These are phyloP conservation scores for Drosophila sp. DNA, from an alignment of 1,140 invertebrate genomes.

Conservation along the genomic window DNA sequence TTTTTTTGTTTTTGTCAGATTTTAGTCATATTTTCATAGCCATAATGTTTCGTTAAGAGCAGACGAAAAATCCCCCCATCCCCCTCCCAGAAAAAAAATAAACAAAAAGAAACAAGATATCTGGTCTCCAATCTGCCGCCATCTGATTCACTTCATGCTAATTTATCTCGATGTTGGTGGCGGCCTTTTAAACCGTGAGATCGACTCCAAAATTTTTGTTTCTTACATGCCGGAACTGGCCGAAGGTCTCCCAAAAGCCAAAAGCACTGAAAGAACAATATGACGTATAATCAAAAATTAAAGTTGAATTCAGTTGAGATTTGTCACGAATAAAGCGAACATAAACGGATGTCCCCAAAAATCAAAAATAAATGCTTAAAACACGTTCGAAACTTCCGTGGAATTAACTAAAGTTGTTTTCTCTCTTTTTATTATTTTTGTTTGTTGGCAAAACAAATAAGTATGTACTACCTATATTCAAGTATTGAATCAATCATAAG, in stretches of 20 bases:
- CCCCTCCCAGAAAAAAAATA: conserved; percentile 1
- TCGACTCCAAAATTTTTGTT: conserved; percentile 32
- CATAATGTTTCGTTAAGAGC: conserved; percentile 39
- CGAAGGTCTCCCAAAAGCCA: conserved; percentile 48
- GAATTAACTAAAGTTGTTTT: conserved; percentile 16
- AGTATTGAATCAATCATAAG: conserved; percentile 25
- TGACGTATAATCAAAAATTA: conserved; percentile 61
- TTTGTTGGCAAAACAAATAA: conserved; percentile 3
- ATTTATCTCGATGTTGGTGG: conserved; percentile 51
- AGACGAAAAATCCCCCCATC: conserved; percentile 11
- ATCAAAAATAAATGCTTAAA: conserved; percentile 26
- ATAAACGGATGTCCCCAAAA: conserved; percentile 53
- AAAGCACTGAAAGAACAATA: conserved; percentile 24
- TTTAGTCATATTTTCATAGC: conserved; percentile 57
- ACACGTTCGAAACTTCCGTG: conserved; percentile 62
- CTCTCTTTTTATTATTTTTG: not conserved
- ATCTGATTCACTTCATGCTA: conserved; percentile 69
- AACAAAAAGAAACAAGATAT: conserved; percentile 27
- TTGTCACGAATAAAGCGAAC: conserved; percentile 63
- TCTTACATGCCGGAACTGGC: conserved; percentile 69
- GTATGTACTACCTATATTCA: not conserved
- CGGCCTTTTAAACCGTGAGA: conserved; percentile 55
- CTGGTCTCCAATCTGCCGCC: conserved; percentile 22
- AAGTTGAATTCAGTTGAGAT: conserved; percentile 41
- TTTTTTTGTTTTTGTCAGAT: conserved; percentile 18